These are phyloP conservation scores for Apodemia duryi DNA, from an alignment of 2,888 invertebrate genomes.

Conservation along the genomic window DNA sequence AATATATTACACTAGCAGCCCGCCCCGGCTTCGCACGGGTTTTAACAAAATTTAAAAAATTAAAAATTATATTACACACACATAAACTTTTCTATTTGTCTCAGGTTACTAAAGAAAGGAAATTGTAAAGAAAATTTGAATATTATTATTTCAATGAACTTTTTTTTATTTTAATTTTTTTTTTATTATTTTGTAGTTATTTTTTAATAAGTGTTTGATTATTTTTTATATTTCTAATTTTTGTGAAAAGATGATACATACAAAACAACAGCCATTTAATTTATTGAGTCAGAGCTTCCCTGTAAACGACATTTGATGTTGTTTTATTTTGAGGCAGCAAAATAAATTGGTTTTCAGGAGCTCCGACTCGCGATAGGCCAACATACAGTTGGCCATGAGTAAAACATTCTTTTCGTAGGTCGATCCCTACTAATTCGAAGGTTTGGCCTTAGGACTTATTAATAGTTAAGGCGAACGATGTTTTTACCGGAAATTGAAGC, in stretches of 20 bases:
- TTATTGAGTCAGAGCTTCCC: conserved; percentile 23
- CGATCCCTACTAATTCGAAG: no score
- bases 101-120: neutral
- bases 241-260: neutral
- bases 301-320: conserved; percentile 28
- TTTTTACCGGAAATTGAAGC: conserved; percentile 13
- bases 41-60: neutral
- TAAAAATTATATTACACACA: neutral
- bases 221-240: neutral
- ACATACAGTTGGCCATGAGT: neutral
- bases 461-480: neutral
- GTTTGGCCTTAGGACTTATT: conserved; percentile 1
- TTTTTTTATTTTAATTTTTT: neutral
- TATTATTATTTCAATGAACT: neutral
- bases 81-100: neutral
- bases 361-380: no score
- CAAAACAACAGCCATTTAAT: conserved; percentile 1
- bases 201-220: conserved; percentile 1
- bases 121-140: neutral
- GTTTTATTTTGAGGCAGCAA: neutral
- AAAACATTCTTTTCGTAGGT: neutral
- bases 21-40: neutral
- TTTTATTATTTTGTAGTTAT: neutral
- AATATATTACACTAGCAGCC: no score
- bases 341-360: no score